Percentiles rank a stretch among this genome's conserved stretches.
These are phyloP conservation scores for Rhabdomys dilectus DNA, from an alignment of 2,113 vertebrate genomes.

Conservation along the genomic window DNA sequence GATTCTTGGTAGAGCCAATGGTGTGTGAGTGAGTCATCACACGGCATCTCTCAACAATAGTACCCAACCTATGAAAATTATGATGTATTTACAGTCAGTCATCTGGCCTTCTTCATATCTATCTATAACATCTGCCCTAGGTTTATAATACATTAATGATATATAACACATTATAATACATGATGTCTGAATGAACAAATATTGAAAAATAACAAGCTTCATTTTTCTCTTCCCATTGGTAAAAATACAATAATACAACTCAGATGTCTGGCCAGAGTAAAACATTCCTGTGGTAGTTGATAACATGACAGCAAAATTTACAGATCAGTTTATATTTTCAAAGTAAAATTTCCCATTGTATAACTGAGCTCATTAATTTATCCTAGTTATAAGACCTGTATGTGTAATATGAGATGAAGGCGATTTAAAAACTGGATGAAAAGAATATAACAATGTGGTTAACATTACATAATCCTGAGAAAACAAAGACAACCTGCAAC, in stretches of 20 bases:
- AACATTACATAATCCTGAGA: constrained; percentile 66
- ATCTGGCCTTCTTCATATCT: neutral
- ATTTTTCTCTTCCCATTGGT: constrained; percentile 7
- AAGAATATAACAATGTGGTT: constrained; percentile 68
- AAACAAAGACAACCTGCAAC: constrained; percentile 56
- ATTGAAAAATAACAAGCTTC: constrained; percentile 42
- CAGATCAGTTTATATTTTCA: constrained; percentile 32
- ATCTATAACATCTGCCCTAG: neutral
- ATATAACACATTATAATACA: neutral
- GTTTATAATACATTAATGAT: neutral
- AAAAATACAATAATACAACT: constrained; percentile 34
- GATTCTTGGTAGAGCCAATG: constrained; percentile 7
- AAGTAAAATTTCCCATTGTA: neutral
- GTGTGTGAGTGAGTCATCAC: neutral
- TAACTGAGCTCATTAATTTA: constrained; percentile 31
- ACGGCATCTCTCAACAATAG: neutral
- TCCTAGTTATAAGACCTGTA: constrained; percentile 56
- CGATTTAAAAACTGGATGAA: constrained; percentile 71
- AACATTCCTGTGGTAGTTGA: neutral
- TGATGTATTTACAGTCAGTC: neutral
- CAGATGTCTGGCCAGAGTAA: constrained; percentile 39
- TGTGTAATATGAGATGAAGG: constrained; percentile 42
- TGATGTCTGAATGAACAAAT: neutral
- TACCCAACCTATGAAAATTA: too few species aligned
- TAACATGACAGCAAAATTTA: constrained; percentile 55